Percentiles rank a stretch among this genome's conserved stretches.
These are phyloP conservation scores for Ceyx margarethae DNA, from an alignment of 2,113 vertebrate genomes.

Conservation along the genomic window DNA sequence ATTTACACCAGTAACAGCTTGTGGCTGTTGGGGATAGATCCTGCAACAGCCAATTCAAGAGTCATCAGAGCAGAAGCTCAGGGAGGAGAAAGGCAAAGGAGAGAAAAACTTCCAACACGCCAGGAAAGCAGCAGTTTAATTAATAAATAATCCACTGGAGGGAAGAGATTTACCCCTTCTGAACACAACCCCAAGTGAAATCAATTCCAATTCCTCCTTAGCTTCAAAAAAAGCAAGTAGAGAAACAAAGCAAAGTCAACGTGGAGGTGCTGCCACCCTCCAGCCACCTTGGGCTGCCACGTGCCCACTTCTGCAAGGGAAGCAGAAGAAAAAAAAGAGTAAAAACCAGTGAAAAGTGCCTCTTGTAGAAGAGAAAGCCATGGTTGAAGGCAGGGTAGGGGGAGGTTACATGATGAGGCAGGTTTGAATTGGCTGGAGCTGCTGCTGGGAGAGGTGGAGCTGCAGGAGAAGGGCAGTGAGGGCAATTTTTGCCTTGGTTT, in stretches of 20 bases:
- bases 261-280: not conserved
- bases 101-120: conserved; percentile 2
- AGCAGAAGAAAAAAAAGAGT: not conserved
- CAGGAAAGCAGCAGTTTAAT: conserved; percentile 68
- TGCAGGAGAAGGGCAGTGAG: not conserved
- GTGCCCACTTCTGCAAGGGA: not conserved
- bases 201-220: not conserved
- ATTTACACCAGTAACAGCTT: not conserved
- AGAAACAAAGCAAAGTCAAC: not conserved
- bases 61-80: accelerated
- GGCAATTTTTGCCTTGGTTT: not conserved
- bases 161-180: conserved; percentile 43
- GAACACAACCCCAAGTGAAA: conserved; percentile 44
- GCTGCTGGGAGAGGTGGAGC: not conserved
- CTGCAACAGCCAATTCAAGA: not conserved
- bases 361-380: not conserved
- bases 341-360: not conserved
- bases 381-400: not conserved
- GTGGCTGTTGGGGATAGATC: accelerated
- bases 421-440: not conserved
- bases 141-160: conserved; percentile 62
- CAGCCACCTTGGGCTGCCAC: not conserved
- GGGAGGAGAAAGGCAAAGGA: not conserved
- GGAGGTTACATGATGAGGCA: not conserved
- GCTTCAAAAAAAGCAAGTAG: not conserved